Conservation (phyloP, 2,888 invertebrate genomes). For the Parnassius mnemosyne region DNA sequence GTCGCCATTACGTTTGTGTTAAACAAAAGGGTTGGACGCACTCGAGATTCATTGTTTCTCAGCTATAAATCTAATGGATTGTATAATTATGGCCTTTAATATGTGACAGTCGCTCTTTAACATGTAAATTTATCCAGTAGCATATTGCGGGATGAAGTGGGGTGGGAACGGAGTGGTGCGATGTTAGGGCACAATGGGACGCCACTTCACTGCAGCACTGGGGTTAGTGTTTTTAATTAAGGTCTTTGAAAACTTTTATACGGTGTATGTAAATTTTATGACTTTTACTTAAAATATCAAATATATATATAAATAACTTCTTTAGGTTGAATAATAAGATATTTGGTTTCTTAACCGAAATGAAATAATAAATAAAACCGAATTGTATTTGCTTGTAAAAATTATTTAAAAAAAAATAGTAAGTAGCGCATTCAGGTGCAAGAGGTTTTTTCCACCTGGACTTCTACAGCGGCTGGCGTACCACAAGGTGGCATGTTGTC, state of each 20-base stretch:
- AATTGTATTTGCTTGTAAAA: too few relatives aligned
- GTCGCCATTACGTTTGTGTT: constrained; percentile 46
- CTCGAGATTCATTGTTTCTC: constrained; percentile 67
- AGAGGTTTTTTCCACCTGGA: too few relatives aligned
- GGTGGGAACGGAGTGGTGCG: constrained; percentile 64
- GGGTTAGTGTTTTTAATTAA: constrained; percentile 44
- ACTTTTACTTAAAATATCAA: too few relatives aligned
- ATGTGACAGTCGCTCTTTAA: constrained; percentile 75
- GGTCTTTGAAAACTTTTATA: constrained; percentile 38
- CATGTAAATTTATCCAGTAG: constrained; percentile 67
- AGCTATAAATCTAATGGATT: constrained; percentile 74
- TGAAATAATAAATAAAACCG: too few relatives aligned
- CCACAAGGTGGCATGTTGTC: too few relatives aligned
- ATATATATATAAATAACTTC: too few relatives aligned
- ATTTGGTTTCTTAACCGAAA: too few relatives aligned
- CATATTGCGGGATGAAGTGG: constrained; percentile 57
- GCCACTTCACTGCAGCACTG: constrained; percentile 54
- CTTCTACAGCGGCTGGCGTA: too few relatives aligned
- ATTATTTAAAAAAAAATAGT: too few relatives aligned
- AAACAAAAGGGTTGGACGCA: constrained; percentile 66
- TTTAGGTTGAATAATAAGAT: too few relatives aligned
- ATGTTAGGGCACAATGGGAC: constrained; percentile 66
- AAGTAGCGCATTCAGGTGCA: too few relatives aligned
- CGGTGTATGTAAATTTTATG: constrained; percentile 3
- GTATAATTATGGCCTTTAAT: constrained; percentile 75